Evolutionary conservation across 2,113 vertebrate genomes (phyloP), one percentile per base, ranked within the genome.

Genomic region (Corvus hawaiiensis): DNA sequence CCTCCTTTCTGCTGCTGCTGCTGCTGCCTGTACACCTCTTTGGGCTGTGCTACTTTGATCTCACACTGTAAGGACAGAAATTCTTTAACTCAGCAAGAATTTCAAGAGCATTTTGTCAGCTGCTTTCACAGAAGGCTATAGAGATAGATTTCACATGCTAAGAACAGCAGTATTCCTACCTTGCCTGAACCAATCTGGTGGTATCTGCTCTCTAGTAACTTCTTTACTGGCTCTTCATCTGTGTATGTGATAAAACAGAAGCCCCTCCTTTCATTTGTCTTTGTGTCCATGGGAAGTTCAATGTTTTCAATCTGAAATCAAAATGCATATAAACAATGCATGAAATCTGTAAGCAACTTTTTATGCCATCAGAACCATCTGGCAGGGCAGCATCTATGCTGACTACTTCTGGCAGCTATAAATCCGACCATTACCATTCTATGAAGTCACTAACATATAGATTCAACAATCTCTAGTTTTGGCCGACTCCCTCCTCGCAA

Each of bases 41-140:
- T 99, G 73, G 99, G 98, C 84, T 99, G 98, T 79, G 99, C 99
- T 94, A 99, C 99, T 98, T 99, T 99, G 80, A 99, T 98, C 97
- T 99, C 99, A 97, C 99, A 99, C 99, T 99, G 89, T 59, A 51
- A 84, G 59, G 76, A 92, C 19, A 61, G 10, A 56, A 56, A 64
- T 5, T 8, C 23, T 49, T 90, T 39, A 61, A 58, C 16, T 78
- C 5, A 74, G 16, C 33, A 43, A n/a, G 3, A 61, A 46, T 26
- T 35, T n/a, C 18, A 68, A 51, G 13, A 78, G 23, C 3, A 11
- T 46, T 76, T 24, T 59, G 5, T 5, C 3, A 80, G 35, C 2
- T 77, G 18, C 44, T 82, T 90, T 84, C 64, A 33, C 3, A 17
- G 18, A 78, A 68, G 18, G 16, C 3, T 28, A 76, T 1, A 73